These are phyloP conservation scores for Tachina fera DNA, from an alignment of 2,888 invertebrate species.

Conservation along the genomic window DNA sequence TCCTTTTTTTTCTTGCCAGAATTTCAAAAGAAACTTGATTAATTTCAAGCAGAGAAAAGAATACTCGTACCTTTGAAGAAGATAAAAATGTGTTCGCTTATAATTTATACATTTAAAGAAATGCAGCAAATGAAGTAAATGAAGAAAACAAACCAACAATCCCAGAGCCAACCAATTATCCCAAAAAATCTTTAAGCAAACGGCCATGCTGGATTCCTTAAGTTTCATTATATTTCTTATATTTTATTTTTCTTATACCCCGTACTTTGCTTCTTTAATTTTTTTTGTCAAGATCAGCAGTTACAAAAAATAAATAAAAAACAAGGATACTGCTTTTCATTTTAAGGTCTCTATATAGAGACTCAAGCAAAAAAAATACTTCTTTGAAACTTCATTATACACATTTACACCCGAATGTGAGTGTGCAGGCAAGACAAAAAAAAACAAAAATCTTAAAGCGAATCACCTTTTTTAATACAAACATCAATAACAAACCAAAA, in stretches of 20 bases:
- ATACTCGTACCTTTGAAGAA: neutral
- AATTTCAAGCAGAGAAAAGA: slow-evolving; percentile 40
- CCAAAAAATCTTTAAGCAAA: slow-evolving; percentile 69
- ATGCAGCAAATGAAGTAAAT: slow-evolving; percentile 3
- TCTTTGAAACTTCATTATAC: slow-evolving; percentile 23
- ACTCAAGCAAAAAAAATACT: neutral
- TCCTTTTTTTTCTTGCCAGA: neutral
- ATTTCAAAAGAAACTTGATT: slow-evolving; percentile 64
- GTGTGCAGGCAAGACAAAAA: slow-evolving; percentile 3
- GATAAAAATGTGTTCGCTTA: neutral
- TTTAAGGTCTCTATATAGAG: slow-evolving; percentile 37
- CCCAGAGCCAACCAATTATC: slow-evolving; percentile 53
- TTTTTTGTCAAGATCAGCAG: slow-evolving; percentile 2
- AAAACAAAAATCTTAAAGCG: slow-evolving; percentile 28
- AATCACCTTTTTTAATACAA: slow-evolving; percentile 63
- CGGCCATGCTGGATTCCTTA: slow-evolving; percentile 82
- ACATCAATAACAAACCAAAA: slow-evolving; percentile 56
- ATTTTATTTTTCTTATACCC: slow-evolving; percentile 12
- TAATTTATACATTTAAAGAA: slow-evolving; percentile 21
- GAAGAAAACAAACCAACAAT: slow-evolving; percentile 35
- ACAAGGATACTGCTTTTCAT: slow-evolving; percentile 26
- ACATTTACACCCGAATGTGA: slow-evolving; percentile 64
- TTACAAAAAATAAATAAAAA: slow-evolving; percentile 8
- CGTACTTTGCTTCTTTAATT: neutral
- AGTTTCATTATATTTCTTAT: slow-evolving; percentile 65